Evolutionary conservation across 2,888 invertebrate genomes (phyloP).

Genomic region (Philereme transversata): DNA sequence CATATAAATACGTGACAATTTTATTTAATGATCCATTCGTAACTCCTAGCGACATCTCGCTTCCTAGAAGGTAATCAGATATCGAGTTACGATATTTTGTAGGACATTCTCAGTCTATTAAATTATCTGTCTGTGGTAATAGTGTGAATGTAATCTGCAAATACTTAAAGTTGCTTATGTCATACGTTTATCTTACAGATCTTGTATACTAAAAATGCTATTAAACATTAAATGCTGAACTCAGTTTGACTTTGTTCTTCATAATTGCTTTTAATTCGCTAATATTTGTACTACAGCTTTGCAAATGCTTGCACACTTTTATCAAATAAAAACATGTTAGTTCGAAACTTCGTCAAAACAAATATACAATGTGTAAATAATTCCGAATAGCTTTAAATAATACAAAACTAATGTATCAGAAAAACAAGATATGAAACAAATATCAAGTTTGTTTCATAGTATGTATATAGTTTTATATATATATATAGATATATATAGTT

Average conservation of each 20-base stretch:
- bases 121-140: too few species aligned
- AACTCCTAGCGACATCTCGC: too few species aligned
- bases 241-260: slow-evolving; percentile 6
- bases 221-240: background rate
- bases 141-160: too few species aligned
- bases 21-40: too few species aligned
- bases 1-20: too few species aligned
- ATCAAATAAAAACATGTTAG: slow-evolving; percentile 14
- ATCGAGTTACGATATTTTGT: too few species aligned
- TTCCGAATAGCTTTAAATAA: slow-evolving; percentile 4
- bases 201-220: slow-evolving; percentile 5
- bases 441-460: too few species aligned
- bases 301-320: slow-evolving; percentile 6
- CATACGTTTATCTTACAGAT: background rate
- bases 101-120: too few species aligned
- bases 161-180: background rate
- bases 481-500: too few species aligned
- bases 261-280: slow-evolving; percentile 10
- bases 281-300: slow-evolving; percentile 10
- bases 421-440: slow-evolving; percentile 3
- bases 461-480: too few species aligned
- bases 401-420: background rate
- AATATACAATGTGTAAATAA: slow-evolving; percentile 5
- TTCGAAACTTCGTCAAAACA: slow-evolving; percentile 5
- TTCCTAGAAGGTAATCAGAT: too few species aligned